Conservation (phyloP, 1,140 invertebrate genomes). For the Lucilia sericata region DNA sequence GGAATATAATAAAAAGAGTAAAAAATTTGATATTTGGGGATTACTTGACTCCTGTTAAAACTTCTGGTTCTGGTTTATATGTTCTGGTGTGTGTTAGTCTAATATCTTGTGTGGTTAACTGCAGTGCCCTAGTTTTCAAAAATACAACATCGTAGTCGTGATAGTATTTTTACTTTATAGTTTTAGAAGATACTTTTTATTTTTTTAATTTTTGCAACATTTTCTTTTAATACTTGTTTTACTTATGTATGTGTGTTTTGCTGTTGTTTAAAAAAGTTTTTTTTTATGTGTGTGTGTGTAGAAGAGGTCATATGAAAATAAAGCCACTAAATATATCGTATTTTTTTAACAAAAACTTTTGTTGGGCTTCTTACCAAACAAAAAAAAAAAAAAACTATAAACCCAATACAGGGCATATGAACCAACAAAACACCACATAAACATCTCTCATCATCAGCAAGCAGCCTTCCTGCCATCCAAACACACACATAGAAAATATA, state of each 20-base stretch:
- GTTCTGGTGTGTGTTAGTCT: too few relatives aligned
- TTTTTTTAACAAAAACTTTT: neutral
- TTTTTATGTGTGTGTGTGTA: neutral
- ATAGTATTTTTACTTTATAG: neutral
- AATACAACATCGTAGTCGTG: neutral
- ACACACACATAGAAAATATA: neutral
- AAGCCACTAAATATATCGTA: neutral
- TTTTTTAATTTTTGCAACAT: conserved; percentile 6
- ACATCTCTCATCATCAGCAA: neutral
- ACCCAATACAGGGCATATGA: neutral
- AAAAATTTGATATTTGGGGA: too few relatives aligned
- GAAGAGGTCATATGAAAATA: conserved; percentile 16
- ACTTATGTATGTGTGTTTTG: neutral
- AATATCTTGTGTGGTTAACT: conserved; percentile 18
- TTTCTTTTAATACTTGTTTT: neutral
- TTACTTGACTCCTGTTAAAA: too few relatives aligned
- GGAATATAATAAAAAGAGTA: too few relatives aligned
- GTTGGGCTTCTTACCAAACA: neutral
- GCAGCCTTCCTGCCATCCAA: neutral
- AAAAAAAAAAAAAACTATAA: neutral
- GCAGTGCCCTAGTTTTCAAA: conserved; percentile 30
- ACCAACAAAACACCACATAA: neutral
- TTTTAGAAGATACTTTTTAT: neutral
- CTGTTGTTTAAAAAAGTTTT: neutral
- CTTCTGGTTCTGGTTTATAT: too few relatives aligned